Conservation (phyloP, 2,113 vertebrate genomes). For the Lagopus muta region DNA sequence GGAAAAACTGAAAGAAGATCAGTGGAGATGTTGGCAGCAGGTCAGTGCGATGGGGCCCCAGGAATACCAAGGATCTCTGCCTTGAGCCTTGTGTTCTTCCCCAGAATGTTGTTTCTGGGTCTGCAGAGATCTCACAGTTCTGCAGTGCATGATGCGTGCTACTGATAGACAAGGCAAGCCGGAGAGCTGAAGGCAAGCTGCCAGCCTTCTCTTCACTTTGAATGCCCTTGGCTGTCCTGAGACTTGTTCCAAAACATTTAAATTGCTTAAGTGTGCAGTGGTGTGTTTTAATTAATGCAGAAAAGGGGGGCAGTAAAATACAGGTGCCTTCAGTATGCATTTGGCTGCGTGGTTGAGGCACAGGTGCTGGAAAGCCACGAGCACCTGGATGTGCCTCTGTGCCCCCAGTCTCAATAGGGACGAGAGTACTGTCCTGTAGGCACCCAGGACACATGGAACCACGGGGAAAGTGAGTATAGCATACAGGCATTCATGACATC, state of each 20-base stretch:
- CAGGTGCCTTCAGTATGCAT: conserved; percentile 53
- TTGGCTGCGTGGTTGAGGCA: conserved; percentile 10
- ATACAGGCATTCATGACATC: conserved; percentile 13
- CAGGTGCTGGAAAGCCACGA: conserved; percentile 34
- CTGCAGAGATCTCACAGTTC: conserved; percentile 24
- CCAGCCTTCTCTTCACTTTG: conserved; percentile 54
- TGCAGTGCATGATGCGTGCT: conserved; percentile 11
- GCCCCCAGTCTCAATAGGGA: not conserved
- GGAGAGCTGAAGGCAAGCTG: conserved; percentile 26
- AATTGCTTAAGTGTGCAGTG: conserved; percentile 54
- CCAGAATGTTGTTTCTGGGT: not conserved
- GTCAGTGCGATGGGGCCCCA: not conserved
- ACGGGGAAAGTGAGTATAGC: not conserved
- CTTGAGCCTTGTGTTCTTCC: not conserved
- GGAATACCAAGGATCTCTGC: not conserved
- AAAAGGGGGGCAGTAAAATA: conserved; percentile 56
- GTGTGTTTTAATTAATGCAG: conserved; percentile 61
- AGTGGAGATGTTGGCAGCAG: not conserved
- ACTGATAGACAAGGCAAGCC: conserved; percentile 37
- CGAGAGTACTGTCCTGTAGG: not conserved
- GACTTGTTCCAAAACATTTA: conserved; percentile 49
- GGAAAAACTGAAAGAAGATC: not conserved
- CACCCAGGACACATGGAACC: not conserved
- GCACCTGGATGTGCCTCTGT: conserved; percentile 16
- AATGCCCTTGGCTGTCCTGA: conserved; percentile 54